Conservation (phyloP, 2,888 invertebrate species). For the Tachina grossa region DNA sequence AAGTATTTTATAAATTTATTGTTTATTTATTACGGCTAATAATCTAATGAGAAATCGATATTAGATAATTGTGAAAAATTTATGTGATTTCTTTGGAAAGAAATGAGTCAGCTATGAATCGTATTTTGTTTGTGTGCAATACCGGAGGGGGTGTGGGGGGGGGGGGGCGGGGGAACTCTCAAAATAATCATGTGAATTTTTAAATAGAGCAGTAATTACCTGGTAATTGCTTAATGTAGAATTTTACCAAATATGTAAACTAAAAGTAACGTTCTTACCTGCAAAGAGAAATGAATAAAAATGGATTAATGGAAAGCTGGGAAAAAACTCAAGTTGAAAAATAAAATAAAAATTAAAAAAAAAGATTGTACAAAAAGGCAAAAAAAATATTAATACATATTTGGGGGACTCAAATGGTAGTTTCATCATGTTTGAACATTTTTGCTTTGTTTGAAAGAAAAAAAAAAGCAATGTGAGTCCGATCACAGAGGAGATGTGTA, state of each 20-base stretch:
- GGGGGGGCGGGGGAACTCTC: no score
- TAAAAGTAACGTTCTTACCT: conserved; percentile 39
- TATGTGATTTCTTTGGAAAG: neutral
- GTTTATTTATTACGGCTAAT: neutral
- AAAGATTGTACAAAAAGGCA: no score
- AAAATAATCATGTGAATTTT: neutral
- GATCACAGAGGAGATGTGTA: no score
- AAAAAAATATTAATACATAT: no score
- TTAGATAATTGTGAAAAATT: conserved; percentile 18
- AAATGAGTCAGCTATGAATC: neutral
- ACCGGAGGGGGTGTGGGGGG: no score
- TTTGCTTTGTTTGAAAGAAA: no score
- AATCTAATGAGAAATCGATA: conserved; percentile 4
- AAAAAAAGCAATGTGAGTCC: no score
- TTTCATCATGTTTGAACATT: no score
- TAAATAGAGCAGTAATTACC: conserved; percentile 26
- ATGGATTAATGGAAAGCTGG: neutral
- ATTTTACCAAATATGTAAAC: neutral
- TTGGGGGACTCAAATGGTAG: no score
- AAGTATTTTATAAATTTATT: conserved; percentile 43
- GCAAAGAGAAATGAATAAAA: conserved; percentile 5
- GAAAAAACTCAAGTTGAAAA: neutral
- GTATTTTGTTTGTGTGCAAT: no score
- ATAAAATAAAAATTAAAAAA: neutral
- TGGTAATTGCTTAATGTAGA: neutral